Evolutionary conservation across 1,140 invertebrate species (phyloP).

Genomic region (Epicauta chinensis): DNA sequence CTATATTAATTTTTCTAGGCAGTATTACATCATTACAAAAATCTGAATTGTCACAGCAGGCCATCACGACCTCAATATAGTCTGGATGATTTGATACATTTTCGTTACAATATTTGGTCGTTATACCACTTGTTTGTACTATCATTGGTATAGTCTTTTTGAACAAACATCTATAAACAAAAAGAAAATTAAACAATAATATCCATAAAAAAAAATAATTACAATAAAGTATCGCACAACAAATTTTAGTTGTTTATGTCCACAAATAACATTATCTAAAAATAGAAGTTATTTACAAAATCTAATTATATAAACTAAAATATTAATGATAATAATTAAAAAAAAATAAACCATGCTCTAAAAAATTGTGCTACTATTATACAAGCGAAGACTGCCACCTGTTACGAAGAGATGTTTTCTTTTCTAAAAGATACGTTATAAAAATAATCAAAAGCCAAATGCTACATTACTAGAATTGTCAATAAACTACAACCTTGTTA

Average conservation of each 20-base stretch:
- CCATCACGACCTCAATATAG: slow-evolving; percentile 17
- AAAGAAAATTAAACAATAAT: slow-evolving; percentile 6
- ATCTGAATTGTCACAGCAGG: slow-evolving; percentile 33
- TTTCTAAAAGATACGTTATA: not conserved
- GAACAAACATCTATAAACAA: slow-evolving; percentile 35
- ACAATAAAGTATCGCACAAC: too few relatives aligned
- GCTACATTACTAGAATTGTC: too few relatives aligned
- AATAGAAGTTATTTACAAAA: too few relatives aligned
- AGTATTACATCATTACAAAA: slow-evolving; percentile 30
- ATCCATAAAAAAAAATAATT: too few relatives aligned
- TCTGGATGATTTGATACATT: slow-evolving; percentile 19
- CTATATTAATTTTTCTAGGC: slow-evolving; percentile 7
- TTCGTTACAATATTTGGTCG: slow-evolving; percentile 30
- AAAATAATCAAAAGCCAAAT: not conserved
- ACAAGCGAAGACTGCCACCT: slow-evolving; percentile 6
- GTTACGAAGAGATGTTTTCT: slow-evolving; percentile 1
- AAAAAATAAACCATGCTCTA: not conserved
- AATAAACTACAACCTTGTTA: too few relatives aligned
- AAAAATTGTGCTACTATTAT: too few relatives aligned
- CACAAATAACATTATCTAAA: too few relatives aligned
- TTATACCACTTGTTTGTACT: slow-evolving; percentile 14
- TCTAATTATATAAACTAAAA: too few relatives aligned
- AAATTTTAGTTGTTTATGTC: too few relatives aligned
- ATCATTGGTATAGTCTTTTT: slow-evolving; percentile 26
- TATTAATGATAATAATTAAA: too few relatives aligned